phyloP scores from a whole-genome alignment of 2,888 invertebrate species.

The Erebia ligea region DNA sequence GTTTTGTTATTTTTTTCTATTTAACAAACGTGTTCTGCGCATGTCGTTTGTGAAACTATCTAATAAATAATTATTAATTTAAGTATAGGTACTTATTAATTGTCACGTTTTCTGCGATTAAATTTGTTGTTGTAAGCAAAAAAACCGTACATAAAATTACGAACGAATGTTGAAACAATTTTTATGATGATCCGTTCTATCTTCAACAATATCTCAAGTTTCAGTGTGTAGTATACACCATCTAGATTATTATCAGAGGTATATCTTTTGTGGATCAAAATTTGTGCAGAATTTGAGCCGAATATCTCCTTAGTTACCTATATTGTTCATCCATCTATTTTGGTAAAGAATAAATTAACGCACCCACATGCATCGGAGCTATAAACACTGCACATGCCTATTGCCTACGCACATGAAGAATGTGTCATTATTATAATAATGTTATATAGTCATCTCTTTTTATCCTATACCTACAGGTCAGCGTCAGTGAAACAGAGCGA shows the following conservation, averaged over 20 bases:
- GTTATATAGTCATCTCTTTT: slow-evolving; percentile 30
- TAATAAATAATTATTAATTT: slow-evolving; percentile 6
- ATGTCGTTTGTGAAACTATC: slow-evolving; percentile 27
- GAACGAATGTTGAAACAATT: too few species aligned
- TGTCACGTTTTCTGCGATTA: slow-evolving; percentile 5
- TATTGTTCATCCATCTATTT: slow-evolving; percentile 7
- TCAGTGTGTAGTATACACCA: too few species aligned
- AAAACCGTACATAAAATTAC: too few species aligned
- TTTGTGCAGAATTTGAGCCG: background rate
- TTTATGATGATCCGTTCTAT: too few species aligned
- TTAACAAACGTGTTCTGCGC: slow-evolving; percentile 28
- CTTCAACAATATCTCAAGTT: too few species aligned
- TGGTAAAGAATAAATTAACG: slow-evolving; percentile 22
- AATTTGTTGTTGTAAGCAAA: too few species aligned
- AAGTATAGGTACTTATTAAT: slow-evolving; percentile 8
- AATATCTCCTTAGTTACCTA: background rate
- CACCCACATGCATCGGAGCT: slow-evolving; percentile 15
- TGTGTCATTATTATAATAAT: slow-evolving; percentile 33
- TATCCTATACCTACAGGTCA: slow-evolving; percentile 56
- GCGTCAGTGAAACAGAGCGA: slow-evolving; percentile 82
- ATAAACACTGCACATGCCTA: slow-evolving; percentile 17
- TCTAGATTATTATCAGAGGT: too few species aligned
- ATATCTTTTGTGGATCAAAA: background rate
- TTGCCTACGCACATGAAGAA: slow-evolving; percentile 30
- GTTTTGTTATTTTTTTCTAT: background rate